Evolutionary conservation across 2,888 invertebrate genomes (phyloP).

Genomic region (Nycteola revayana): DNA sequence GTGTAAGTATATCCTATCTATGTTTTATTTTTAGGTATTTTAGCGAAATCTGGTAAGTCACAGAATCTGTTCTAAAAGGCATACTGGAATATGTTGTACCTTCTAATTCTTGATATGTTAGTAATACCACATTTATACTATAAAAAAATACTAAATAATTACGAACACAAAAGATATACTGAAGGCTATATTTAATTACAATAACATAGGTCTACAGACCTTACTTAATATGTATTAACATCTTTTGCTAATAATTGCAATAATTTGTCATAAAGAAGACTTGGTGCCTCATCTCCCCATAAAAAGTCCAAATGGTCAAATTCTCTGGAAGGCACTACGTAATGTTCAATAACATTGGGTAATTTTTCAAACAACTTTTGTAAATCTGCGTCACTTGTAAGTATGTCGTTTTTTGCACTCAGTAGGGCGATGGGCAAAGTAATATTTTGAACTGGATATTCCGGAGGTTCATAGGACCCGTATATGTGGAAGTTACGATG

Average conservation of each 20-base stretch:
- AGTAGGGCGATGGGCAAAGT: conserved; percentile 85
- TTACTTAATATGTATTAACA: too few relatives aligned
- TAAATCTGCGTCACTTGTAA: conserved; percentile 85
- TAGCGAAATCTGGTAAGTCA: too few relatives aligned
- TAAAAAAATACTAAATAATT: too few relatives aligned
- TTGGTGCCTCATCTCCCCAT: conserved; percentile 84
- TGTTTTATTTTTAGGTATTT: too few relatives aligned
- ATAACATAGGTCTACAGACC: too few relatives aligned
- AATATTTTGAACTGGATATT: conserved; percentile 83
- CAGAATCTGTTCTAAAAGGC: too few relatives aligned
- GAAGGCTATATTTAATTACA: too few relatives aligned
- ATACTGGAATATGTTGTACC: too few relatives aligned
- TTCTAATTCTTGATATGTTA: too few relatives aligned
- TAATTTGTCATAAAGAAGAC: conserved; percentile 80
- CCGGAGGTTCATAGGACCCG: conserved; percentile 81
- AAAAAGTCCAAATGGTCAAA: conserved; percentile 90
- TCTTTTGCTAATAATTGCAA: conserved; percentile 61
- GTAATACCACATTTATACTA: too few relatives aligned
- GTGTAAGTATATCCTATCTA: too few relatives aligned
- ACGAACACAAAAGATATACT: too few relatives aligned
- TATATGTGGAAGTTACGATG: conserved; percentile 82
- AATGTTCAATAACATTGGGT: conserved; percentile 79
- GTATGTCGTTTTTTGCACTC: conserved; percentile 87
- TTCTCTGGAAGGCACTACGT: conserved; percentile 81
- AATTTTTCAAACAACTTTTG: conserved; percentile 77